Evolutionary conservation across 2,113 vertebrate genomes (phyloP), one percentile per base, ranked within the genome.

Genomic region (Lucifuga dentata): DNA sequence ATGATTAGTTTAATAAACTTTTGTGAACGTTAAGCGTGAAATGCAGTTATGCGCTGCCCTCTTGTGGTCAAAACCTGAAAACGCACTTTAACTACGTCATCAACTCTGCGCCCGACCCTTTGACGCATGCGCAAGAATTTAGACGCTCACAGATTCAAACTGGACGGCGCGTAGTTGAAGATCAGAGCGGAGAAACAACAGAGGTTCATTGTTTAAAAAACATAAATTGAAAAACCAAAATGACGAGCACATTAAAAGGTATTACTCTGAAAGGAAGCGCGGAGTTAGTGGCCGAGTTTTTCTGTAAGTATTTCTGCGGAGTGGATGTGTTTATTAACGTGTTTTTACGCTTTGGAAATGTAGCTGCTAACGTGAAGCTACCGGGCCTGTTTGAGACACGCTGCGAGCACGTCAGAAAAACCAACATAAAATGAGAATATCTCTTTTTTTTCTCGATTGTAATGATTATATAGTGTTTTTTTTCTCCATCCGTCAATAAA

Each of bases 191-290:
- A 10, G 35, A n/a, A 1, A 19, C 26, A 48, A 19, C 13, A 39
- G 13, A 15, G 10, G 1, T 39, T 67, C n/a, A 2, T 11, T 46
- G 13, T 57, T 1, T 6, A 35, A 12, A 13, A 8, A 1, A 3
- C 15, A 8, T 0, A 0, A 6, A 24, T 48, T 11, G 2, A 6
- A 5, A n/a, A 1, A 1, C 0, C 29, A 89, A 81, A 26, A 94
- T 94, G 93, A 89, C 90, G 0, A 92, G 92, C 73, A 92, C 91
- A 0, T 2, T 93, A 44, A 89, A 92, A 38, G 96, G 96, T 1
- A 98, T 98, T 35, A 97, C 96, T 0, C 88, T 98, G 17, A 95
- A 95, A 33, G 96, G 97, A 8, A 97, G 97, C 68, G 93, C 96
- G 0, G 96, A 97, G 17, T 90, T 96, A 2, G 96, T 98, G 13